Conservation (phyloP, 2,113 vertebrate species). For the Zosterops japonicus region DNA sequence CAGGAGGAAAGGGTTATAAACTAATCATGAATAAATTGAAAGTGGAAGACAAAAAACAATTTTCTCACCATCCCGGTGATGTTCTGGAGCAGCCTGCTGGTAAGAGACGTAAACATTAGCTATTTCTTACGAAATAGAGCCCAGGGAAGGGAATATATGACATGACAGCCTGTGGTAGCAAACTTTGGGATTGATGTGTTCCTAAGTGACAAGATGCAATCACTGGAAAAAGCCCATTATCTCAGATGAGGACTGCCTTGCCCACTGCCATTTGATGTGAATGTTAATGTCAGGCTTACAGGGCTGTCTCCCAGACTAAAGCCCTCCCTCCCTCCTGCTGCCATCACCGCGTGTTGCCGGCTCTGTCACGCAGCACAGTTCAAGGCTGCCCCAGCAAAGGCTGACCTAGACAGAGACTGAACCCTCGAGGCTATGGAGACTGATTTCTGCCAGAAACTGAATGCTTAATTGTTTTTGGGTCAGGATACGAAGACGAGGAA, state of each 20-base stretch:
- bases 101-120: not conserved
- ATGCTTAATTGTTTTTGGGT: not conserved
- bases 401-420: not conserved
- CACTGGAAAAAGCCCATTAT: not conserved
- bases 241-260: not conserved
- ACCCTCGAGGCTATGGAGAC: not conserved
- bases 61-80: not conserved
- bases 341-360: accelerated
- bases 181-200: not conserved
- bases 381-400: not conserved
- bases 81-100: not conserved
- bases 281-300: not conserved
- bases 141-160: not conserved
- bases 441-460: not conserved
- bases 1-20: conserved; percentile 23
- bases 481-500: not conserved
- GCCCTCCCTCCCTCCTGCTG: not conserved
- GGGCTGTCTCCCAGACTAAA: not conserved
- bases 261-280: not conserved
- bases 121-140: not conserved
- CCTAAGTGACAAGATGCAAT: not conserved
- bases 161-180: not conserved
- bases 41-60: conserved; percentile 11
- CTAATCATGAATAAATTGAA: conserved; percentile 13
- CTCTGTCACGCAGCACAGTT: not conserved